These are phyloP conservation scores for Rhizomys pruinosus DNA, from an alignment of 2,113 vertebrate species.

Conservation along the genomic window DNA sequence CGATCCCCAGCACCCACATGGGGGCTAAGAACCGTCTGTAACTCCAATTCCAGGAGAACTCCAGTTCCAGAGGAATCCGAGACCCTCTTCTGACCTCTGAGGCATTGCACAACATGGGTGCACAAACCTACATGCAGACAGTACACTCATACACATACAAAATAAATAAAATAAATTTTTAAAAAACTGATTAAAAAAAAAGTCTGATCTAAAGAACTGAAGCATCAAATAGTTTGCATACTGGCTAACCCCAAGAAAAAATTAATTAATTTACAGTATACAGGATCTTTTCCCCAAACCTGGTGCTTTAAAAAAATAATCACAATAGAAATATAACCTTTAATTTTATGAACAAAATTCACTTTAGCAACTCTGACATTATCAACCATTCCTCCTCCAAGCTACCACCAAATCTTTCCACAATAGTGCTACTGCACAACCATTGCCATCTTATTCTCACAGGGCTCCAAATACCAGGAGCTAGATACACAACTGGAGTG, in stretches of 20 bases:
- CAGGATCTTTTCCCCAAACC: constrained; percentile 10
- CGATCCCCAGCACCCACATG: too few relatives aligned
- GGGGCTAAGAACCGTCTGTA: too few relatives aligned
- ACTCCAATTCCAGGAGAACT: too few relatives aligned
- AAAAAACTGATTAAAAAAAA: too few relatives aligned
- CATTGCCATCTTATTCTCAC: constrained; percentile 29
- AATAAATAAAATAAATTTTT: too few relatives aligned
- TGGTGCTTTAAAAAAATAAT: constrained; percentile 33
- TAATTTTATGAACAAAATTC: background rate
- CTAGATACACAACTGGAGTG: constrained; percentile 7
- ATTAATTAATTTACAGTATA: background rate
- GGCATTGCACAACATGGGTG: too few relatives aligned
- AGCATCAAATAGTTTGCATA: constrained; percentile 20
- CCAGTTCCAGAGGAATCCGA: too few relatives aligned
- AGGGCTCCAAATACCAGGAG: constrained; percentile 24
- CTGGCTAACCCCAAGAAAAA: constrained; percentile 16
- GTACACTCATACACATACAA: too few relatives aligned
- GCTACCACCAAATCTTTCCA: constrained; percentile 11
- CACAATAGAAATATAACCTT: constrained; percentile 11
- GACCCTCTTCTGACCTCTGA: too few relatives aligned
- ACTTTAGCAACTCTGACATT: constrained; percentile 24
- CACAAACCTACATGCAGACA: too few relatives aligned
- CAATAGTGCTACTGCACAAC: background rate
- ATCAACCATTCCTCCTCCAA: background rate
- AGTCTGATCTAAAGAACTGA: constrained; percentile 50